Evolutionary conservation across 2,113 vertebrate species (phyloP).

Genomic region (Hyaena hyaena): DNA sequence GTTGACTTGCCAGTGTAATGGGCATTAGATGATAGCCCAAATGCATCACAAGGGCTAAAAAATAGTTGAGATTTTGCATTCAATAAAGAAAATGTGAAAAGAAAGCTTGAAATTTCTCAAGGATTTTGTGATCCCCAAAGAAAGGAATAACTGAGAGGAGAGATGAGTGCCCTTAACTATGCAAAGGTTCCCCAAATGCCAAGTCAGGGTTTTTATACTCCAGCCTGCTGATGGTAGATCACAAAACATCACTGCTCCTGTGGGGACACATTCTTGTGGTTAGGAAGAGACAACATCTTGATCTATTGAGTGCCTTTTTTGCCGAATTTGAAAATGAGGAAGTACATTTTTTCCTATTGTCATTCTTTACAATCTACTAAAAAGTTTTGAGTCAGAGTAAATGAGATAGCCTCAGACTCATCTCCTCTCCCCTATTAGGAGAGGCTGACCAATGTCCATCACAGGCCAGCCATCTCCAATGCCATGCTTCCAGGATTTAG

Average conservation of each 20-base stretch:
- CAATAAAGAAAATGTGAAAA: slow-evolving; percentile 35
- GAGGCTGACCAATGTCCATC: not conserved
- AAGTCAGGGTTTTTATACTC: not conserved
- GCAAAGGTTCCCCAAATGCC: slow-evolving; percentile 45
- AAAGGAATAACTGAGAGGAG: not conserved
- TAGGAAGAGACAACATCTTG: slow-evolving; percentile 13
- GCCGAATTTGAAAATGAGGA: slow-evolving; percentile 20
- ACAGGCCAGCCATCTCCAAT: not conserved
- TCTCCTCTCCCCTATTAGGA: not conserved
- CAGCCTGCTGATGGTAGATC: not conserved
- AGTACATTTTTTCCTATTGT: not conserved
- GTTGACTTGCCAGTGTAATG: not conserved
- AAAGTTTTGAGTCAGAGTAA: not conserved
- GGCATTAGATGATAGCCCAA: not conserved
- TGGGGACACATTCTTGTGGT: not conserved
- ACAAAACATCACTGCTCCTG: not conserved
- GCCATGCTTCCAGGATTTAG: not conserved
- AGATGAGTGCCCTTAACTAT: slow-evolving; percentile 19
- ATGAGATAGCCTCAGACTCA: not conserved
- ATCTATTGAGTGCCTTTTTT: not conserved
- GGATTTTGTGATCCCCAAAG: slow-evolving; percentile 25
- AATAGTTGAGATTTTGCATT: not conserved
- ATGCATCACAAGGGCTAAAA: not conserved
- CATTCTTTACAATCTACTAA: slow-evolving; percentile 13
- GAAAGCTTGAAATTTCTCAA: not conserved